Evolutionary conservation across 2,113 vertebrate genomes (phyloP), one percentile per base, ranked within the genome.

Genomic region (Chaetodon trifascialis): DNA sequence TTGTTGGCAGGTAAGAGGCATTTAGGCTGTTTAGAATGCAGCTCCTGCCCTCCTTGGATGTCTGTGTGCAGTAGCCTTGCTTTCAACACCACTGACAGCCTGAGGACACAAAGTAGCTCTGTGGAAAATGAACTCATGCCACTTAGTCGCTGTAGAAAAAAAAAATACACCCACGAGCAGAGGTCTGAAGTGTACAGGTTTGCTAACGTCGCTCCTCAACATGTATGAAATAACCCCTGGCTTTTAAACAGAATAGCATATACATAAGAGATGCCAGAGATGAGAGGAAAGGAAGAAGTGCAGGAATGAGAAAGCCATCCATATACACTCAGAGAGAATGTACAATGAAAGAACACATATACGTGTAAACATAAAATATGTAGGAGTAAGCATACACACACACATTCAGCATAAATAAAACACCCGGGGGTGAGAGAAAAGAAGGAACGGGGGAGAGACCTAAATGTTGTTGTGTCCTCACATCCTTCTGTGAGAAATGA

Each of bases 21-120:
- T 82, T 82, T 69, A 73, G 52, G 25, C 86, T 93, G 75, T 79
- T 93, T 92, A 88, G 82, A 76, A 94, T 93, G 89, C 89, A 76
- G 84, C 79, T 44, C 77, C 67, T 83, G 88, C 42, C 17, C 77
- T 66, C 21, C 17, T 44, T 23, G 66, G 68, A 68, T 79, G 80
- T 87, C 89, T 86, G 55, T 21, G 75, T 78, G 54, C 79, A 81
- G 69, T 85, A 89, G 78, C 72, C 62, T 88, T 78, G 76, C 80
- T 90, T 92, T 92, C 77, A 91, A 88, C 65, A 78, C 70, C 58
- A 23, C 76, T 90, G 76, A 92, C 90, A 91, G 90, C 91, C 92
- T 40, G 89, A 90, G 89, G 89, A 93, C 87, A 91, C 81, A 84
- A 72, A 82, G 46, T 67, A 86, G 87, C 85, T 72, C 76, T 70